These are phyloP conservation scores for Vombatus ursinus DNA, from an alignment of 2,113 vertebrate genomes.

Conservation along the genomic window DNA sequence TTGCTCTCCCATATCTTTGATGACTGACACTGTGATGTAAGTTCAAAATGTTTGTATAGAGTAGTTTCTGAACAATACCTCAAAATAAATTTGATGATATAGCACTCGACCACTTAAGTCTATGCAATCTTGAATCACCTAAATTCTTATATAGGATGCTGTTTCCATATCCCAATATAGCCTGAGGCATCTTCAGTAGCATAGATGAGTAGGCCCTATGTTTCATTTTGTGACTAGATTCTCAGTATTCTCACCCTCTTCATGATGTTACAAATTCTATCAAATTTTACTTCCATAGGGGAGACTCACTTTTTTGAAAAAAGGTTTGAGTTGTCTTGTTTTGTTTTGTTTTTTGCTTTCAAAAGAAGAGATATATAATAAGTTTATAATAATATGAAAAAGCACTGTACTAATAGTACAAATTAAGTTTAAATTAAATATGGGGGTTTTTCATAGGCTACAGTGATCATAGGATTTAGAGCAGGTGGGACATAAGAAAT, in stretches of 20 bases:
- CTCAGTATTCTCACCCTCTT: not conserved
- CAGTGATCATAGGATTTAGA: not conserved
- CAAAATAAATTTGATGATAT: not conserved
- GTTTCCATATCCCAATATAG: not conserved
- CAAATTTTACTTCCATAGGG: not conserved
- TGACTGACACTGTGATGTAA: not conserved
- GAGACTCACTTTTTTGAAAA: not conserved
- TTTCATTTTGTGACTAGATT: not conserved
- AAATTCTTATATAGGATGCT: not conserved
- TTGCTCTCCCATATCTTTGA: conserved; percentile 3
- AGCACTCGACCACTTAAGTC: not conserved
- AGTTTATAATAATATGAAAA: not conserved
- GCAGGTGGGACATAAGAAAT: not conserved
- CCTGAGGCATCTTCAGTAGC: not conserved
- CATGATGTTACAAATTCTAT: not conserved
- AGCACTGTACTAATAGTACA: not conserved
- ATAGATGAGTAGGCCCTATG: not conserved
- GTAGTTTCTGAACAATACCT: not conserved
- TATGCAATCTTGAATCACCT: not conserved
- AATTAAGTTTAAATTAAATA: not conserved
- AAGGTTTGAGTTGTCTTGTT: not conserved
- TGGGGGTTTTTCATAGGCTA: not conserved
- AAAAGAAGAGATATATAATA: not conserved
- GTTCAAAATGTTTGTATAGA: conserved; percentile 19
- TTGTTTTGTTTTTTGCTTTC: not conserved